Evolutionary conservation across 2,797 vertebrate genomes (phyloP), one percentile per base, ranked within the genome.

Genomic region (Mus caroli): DNA sequence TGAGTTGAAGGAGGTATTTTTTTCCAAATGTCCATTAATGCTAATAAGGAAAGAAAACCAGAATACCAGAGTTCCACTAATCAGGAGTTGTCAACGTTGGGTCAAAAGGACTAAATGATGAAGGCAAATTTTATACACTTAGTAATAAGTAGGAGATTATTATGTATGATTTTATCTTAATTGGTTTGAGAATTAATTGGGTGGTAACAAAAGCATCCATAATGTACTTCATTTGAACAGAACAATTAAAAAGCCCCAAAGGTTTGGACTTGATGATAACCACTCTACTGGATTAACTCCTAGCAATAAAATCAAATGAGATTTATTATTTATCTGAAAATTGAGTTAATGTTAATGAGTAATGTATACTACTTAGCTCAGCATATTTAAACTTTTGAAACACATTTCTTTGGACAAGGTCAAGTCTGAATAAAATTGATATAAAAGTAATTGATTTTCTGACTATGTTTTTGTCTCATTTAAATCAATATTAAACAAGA

Each of bases 121-220:
- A 91, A 95, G 84, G 90, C 56, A 98, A 98, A 98, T 97, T 97
- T 95, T 97, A 94, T 86, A 94, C 2, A 50, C 85, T 98, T 98
- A 94, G 77, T 97, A 98, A 94, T 96, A 97, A 97, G 92, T 92
- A 97, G 95, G 60, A 97, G 94, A 97, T 96, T 97, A 97, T 97
- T 97, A 96, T 93, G 91, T 94, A 60, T 98, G 98, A 98, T 98
- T 98, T 98, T 98, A 98, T 98, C 98, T 98, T 98, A 98, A 98
- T 98, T 98, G 97, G 88, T 98, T 98, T 97, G 88, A 98, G 97
- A 98, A 98, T 98, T 98, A 98, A 98, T 98, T 98, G 95, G 43
- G 17, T 97, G 46, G 91, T 93, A 98, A 98, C 95, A 98, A 98
- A 98, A 98, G 96, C 94, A 97, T 34, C 82, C 60, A 97, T 97